Evolutionary conservation across 1,140 invertebrate species (phyloP), one percentile per base, ranked within the genome.

Genomic region (Bombus waltoni): DNA sequence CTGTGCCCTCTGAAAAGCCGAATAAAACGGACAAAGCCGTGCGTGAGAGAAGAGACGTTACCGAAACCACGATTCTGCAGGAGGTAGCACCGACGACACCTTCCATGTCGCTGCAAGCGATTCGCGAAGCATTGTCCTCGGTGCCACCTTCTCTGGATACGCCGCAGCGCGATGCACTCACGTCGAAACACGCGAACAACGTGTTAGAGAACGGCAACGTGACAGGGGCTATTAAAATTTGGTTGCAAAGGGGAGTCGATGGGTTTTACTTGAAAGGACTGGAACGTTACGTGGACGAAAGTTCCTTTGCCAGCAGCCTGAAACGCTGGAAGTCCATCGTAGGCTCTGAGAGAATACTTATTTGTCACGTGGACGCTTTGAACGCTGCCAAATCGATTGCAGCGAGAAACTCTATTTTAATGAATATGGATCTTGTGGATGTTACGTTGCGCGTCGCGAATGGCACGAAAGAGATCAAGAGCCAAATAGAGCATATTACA

Each of bases 211-310:
- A 59, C 28, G 28, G 3, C 47, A 53, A 53, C 59, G 92, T 97
- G 4, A 96, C 96, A 75, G 90, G 94, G 66, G 96, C 97, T 1
- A 94, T 98, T 18, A 93, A 94, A 22, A 96, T 96, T 93, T 98
- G 98, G 98, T 83, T 96, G 3, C 88, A 94, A 8, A 94, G 96
- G 80, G 96, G 96, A 1, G 97, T 98, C 0, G 97, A 98, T 94
- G 98, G 98, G 0, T 98, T 98, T 93, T 98, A 98, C 94, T 94
- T 98, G 6, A 98, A 98, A 93, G 97, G 97, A 28, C 85, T 96
- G 3, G 94, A 96, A 57, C 90, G 95, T 80, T 95, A 94, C 80
- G 92, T 95, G 0, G 90, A 95, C 15, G 95, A 96, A 72, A 72
- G 87, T 8, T 92, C 93, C 71, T 96, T 96, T 87, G 85, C 87